Evolutionary conservation across 2,888 invertebrate genomes (phyloP).

Genomic region (Rhyacophila evoluta): DNA sequence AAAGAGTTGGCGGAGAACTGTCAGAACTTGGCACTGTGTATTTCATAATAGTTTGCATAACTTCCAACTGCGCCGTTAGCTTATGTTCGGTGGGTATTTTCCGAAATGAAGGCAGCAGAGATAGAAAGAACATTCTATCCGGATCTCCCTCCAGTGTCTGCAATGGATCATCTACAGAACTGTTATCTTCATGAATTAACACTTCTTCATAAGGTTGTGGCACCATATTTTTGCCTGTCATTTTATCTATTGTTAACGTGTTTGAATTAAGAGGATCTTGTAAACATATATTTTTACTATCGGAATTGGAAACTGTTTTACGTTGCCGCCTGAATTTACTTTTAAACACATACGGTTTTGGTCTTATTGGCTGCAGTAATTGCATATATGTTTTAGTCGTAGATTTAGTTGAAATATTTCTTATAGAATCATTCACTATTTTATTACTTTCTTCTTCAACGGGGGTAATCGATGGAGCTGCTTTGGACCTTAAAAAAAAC

Average conservation of each 20-base stretch:
- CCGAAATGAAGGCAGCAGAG: background rate
- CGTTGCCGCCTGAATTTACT: background rate
- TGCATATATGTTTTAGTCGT: background rate
- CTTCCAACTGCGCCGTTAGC: background rate
- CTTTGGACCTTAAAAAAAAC: background rate
- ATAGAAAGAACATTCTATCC: conserved; percentile 3
- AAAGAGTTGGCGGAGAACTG: background rate
- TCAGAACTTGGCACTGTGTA: background rate
- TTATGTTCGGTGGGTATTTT: background rate
- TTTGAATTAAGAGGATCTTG: background rate
- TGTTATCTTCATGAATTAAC: background rate
- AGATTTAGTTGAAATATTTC: background rate
- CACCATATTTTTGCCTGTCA: background rate
- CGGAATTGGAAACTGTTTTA: background rate
- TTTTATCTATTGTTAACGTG: too few species aligned
- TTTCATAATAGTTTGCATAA: background rate
- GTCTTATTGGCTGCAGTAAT: background rate
- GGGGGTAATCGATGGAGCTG: background rate
- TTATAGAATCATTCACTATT: background rate
- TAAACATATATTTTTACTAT: background rate
- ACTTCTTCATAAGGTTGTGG: conserved; percentile 11
- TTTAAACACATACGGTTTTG: background rate
- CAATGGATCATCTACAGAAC: background rate
- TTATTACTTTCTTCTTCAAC: background rate
- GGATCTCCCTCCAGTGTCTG: background rate